Evolutionary conservation across 2,797 vertebrate species (phyloP).

Genomic region (Enteromius thamalakanensis): DNA sequence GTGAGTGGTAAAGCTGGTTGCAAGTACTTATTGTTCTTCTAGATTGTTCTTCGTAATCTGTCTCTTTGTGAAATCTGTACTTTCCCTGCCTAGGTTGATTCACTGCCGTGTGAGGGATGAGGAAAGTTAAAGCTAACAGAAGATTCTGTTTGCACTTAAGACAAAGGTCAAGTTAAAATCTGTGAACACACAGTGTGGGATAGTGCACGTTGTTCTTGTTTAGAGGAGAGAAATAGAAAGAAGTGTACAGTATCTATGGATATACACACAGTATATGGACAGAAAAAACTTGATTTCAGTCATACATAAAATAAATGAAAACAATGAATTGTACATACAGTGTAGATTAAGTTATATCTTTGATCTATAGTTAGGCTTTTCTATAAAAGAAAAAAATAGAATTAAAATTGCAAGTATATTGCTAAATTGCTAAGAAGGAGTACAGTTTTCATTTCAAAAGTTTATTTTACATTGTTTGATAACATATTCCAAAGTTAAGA

Average conservation of each 20-base stretch:
- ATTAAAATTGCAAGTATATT: not conserved
- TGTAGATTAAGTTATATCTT: not conserved
- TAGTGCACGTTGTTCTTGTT: conserved; percentile 3
- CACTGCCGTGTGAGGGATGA: not conserved
- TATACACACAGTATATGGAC: too few species aligned
- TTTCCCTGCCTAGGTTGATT: not conserved
- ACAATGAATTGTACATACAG: not conserved
- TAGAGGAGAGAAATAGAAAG: not conserved
- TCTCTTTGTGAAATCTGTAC: not conserved
- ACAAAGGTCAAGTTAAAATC: conserved; percentile 35
- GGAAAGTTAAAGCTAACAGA: not conserved
- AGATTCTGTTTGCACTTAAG: conserved; percentile 26
- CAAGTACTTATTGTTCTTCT: not conserved
- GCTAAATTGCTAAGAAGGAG: not conserved
- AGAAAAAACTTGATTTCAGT: not conserved
- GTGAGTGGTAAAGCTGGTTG: not conserved
- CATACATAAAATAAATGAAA: not conserved
- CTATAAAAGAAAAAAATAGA: not conserved
- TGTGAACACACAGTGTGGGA: not conserved
- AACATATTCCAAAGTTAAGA: too few species aligned
- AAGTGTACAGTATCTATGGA: not conserved
- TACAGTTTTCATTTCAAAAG: not conserved
- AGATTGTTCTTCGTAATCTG: not conserved
- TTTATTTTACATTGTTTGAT: too few species aligned
- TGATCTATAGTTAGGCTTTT: not conserved